These are phyloP conservation scores for Actinopyga echinites DNA, from an alignment of 53 echinoderm and acorn worm species.

Conservation along the genomic window DNA sequence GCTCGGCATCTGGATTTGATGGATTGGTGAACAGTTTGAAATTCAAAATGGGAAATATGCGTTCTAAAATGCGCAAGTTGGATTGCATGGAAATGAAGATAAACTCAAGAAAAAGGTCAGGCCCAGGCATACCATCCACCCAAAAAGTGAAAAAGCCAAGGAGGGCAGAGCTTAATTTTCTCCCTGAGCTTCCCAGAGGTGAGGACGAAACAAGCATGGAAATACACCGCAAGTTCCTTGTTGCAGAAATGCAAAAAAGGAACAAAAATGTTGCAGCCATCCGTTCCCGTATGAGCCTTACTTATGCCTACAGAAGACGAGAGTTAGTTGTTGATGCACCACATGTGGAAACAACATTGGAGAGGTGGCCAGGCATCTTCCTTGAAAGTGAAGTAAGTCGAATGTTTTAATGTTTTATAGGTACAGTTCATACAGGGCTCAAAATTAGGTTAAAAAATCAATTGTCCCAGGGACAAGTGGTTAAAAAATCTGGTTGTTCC, in stretches of 20 bases:
- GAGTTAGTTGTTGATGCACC: not conserved
- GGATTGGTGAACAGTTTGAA: not conserved
- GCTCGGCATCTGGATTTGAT: not conserved
- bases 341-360: not conserved
- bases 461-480: too few species aligned
- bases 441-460: too few species aligned
- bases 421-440: too few species aligned
- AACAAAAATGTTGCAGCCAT: not conserved
- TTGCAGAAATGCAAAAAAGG: not conserved
- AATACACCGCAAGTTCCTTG: not conserved
- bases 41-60: constrained; percentile 19
- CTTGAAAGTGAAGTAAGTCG: not conserved
- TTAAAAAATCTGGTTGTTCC: too few species aligned
- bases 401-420: too few species aligned
- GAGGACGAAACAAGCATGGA: not conserved
- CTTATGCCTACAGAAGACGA: constrained; percentile 13
- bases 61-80: not conserved
- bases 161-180: not conserved
- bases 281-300: not conserved
- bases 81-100: constrained; percentile 19
- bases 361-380: constrained; percentile 8
- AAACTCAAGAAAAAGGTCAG: constrained; percentile 13
- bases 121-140: not conserved
- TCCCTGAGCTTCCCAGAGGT: constrained; percentile 8
- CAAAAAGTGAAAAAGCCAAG: not conserved